Conservation (phyloP, 92 coral and sea anemone genomes). For the Phenganax subtilis region DNA sequence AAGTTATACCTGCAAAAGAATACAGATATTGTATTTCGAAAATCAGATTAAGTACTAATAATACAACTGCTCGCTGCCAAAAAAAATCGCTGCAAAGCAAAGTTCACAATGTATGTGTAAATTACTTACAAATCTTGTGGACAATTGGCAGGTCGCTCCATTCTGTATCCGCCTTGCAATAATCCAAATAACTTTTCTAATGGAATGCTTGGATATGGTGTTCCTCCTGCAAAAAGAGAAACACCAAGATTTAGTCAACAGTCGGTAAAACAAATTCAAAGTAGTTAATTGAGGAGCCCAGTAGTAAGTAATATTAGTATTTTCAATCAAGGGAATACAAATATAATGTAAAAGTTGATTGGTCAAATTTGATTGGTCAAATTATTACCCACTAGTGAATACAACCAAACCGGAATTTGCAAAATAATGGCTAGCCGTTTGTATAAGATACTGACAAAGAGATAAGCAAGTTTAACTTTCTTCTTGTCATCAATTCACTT, state of each 20-base stretch:
- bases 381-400: no score
- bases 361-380: background rate
- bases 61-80: background rate
- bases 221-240: slow-evolving; percentile 60
- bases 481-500: no score
- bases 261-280: background rate
- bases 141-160: slow-evolving; percentile 89
- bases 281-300: no score
- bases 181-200: slow-evolving; percentile 79
- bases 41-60: background rate
- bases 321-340: no score
- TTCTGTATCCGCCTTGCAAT: slow-evolving; percentile 82
- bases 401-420: no score
- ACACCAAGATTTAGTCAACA: background rate
- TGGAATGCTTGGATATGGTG: slow-evolving; percentile 97
- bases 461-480: no score
- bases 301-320: no score
- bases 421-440: no score
- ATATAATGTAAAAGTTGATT: background rate
- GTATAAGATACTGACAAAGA: no score
- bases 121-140: slow-evolving; percentile 78
- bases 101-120: background rate
- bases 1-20: slow-evolving; percentile 56
- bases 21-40: background rate
- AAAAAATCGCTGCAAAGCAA: background rate